These are phyloP conservation scores for Perdita meconis DNA, from an alignment of 2,888 invertebrate species.

Conservation along the genomic window DNA sequence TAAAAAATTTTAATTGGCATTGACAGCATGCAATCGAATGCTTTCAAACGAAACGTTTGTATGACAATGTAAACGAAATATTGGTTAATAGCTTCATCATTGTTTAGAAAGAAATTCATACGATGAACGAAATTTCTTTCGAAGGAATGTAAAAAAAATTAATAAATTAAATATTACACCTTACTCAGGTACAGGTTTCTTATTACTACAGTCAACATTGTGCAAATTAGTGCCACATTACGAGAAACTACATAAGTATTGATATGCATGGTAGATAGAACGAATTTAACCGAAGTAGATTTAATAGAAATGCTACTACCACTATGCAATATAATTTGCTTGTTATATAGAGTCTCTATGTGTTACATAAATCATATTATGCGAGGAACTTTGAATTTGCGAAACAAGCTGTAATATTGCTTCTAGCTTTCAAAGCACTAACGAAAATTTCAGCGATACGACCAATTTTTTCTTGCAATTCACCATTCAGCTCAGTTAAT, in stretches of 20 bases:
- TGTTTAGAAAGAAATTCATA: no score
- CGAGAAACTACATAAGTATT: conserved; percentile 12
- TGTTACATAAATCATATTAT: not conserved
- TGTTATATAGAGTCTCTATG: not conserved
- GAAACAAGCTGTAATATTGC: conserved; percentile 35
- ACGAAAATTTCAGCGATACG: conserved; percentile 15
- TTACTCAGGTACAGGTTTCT: conserved; percentile 49
- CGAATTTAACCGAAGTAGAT: conserved; percentile 4
- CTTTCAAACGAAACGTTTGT: no score
- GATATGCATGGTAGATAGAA: conserved; percentile 19
- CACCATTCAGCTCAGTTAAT: conserved; percentile 6
- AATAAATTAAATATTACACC: conserved; percentile 27
- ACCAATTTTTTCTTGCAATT: conserved; percentile 8
- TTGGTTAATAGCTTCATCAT: conserved; percentile 4
- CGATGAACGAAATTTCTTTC: no score
- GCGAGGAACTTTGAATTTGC: conserved; percentile 10
- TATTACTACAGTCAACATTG: conserved; percentile 28
- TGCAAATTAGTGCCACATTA: conserved; percentile 40
- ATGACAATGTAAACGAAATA: not conserved
- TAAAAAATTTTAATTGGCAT: not conserved
- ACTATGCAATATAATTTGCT: conserved; percentile 17
- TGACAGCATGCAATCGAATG: conserved; percentile 2
- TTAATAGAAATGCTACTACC: conserved; percentile 34
- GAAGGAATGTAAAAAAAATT: conserved; percentile 23
- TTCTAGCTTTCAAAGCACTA: conserved; percentile 19